Evolutionary conservation across 2,888 invertebrate species (phyloP).

Genomic region (Mellilla xanthometata): DNA sequence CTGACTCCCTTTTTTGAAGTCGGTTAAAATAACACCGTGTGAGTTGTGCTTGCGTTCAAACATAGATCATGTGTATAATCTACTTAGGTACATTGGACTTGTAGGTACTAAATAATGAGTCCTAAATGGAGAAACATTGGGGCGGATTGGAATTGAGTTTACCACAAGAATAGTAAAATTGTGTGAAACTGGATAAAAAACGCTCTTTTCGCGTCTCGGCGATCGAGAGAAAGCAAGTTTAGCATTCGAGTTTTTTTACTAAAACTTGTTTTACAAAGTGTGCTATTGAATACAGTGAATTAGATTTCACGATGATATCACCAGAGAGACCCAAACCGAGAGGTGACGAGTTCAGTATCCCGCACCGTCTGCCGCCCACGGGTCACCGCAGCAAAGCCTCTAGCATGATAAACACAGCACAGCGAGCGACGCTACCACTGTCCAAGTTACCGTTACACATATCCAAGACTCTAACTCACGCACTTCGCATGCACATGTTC

Average conservation of each 20-base stretch:
- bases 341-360: not conserved
- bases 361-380: not conserved
- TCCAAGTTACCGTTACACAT: constrained; percentile 15
- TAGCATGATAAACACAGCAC: not conserved
- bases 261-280: constrained; percentile 19
- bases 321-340: not conserved
- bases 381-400: constrained; percentile 6
- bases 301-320: too few relatives aligned
- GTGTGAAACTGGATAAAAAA: too few relatives aligned
- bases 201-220: not conserved
- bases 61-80: too few relatives aligned
- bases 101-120: too few relatives aligned
- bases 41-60: too few relatives aligned
- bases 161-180: too few relatives aligned
- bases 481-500: not conserved
- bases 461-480: not conserved
- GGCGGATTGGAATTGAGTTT: too few relatives aligned
- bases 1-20: too few relatives aligned
- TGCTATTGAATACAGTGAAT: constrained; percentile 1
- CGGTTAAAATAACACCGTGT: too few relatives aligned
- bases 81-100: too few relatives aligned
- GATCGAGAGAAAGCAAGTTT: constrained; percentile 14
- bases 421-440: not conserved
- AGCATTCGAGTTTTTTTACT: constrained; percentile 10
- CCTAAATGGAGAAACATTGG: too few relatives aligned